Conservation (phyloP, 1,140 invertebrate species). For the Pseudomyrmex dendroicus region DNA sequence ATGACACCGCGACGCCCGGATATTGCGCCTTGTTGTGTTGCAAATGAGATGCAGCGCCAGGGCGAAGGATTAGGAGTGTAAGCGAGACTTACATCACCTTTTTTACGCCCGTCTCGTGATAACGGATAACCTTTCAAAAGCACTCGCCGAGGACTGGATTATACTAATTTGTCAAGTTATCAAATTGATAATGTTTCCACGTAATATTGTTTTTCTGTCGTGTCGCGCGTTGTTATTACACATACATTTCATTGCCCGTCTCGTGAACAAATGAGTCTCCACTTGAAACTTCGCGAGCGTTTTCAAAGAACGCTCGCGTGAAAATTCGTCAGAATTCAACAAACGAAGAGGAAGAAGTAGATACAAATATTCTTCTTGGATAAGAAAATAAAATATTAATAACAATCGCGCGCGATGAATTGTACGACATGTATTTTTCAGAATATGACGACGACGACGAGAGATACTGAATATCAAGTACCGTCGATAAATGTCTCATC, state of each 20-base stretch:
- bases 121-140: conserved; percentile 11
- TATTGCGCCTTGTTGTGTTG: conserved; percentile 43
- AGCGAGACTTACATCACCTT: conserved; percentile 28
- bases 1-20: not conserved
- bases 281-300: no score
- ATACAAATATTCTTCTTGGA: no score
- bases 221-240: no score
- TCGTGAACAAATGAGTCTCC: no score
- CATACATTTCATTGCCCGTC: no score
- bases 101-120: conserved; percentile 19
- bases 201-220: not conserved
- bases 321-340: no score
- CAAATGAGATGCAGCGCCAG: conserved; percentile 50
- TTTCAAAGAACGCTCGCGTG: no score
- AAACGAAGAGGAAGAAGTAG: no score
- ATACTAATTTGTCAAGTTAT: conserved; percentile 19
- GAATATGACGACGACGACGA: not conserved
- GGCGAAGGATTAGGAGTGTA: conserved; percentile 30
- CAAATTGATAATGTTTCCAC: not conserved
- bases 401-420: no score
- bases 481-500: conserved; percentile 55
- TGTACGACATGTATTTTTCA: no score
- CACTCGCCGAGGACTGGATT: not conserved
- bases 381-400: no score
- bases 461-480: conserved; percentile 29